These are phyloP conservation scores for Tenthredo scrophulariae DNA, from an alignment of 2,888 invertebrate species.

Conservation along the genomic window DNA sequence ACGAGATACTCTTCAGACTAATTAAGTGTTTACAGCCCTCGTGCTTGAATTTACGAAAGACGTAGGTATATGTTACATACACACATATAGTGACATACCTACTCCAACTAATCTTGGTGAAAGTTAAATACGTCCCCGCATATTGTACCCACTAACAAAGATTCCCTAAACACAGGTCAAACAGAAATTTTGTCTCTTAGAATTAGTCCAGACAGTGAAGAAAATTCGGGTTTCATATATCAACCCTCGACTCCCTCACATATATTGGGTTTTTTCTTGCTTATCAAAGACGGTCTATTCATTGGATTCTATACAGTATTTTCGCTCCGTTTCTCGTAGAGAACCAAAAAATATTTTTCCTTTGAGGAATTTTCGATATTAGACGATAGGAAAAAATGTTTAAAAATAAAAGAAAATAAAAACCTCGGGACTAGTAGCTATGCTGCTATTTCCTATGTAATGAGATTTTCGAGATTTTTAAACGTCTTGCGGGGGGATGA, in stretches of 20 bases:
- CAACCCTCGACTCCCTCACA: background rate
- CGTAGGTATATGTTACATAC: background rate
- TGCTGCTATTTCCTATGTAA: background rate
- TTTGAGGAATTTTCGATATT: background rate
- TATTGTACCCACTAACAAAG: background rate
- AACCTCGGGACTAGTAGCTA: background rate
- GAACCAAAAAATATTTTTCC: background rate
- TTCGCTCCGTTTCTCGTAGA: background rate
- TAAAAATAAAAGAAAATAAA: background rate
- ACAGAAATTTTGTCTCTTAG: background rate
- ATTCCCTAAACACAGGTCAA: background rate
- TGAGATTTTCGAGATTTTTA: background rate
- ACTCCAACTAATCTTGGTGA: conserved; percentile 1
- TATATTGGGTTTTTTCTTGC: background rate
- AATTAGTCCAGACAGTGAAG: background rate
- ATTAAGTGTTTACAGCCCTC: conserved; percentile 34
- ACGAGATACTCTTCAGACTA: conserved; percentile 30
- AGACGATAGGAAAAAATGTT: background rate
- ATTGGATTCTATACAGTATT: background rate
- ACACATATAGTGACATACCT: background rate
- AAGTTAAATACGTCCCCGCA: background rate
- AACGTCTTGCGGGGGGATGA: background rate
- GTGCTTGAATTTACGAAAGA: conserved; percentile 22
- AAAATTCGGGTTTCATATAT: background rate
- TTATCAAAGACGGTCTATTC: background rate